These are phyloP conservation scores for Rutpela maculata DNA, from an alignment of 2,888 invertebrate species.

Conservation along the genomic window DNA sequence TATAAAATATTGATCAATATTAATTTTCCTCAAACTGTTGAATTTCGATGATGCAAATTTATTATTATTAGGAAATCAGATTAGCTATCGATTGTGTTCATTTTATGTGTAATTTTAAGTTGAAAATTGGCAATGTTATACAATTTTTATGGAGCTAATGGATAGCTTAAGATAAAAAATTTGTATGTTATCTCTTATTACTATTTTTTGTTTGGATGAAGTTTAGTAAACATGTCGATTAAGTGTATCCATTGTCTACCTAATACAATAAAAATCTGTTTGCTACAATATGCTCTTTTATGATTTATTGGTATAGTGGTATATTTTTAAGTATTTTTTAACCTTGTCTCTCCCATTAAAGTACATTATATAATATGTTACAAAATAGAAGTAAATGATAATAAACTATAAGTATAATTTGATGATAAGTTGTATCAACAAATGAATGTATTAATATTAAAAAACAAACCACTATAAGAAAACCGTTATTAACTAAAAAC, in stretches of 20 bases:
- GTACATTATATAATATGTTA: background rate
- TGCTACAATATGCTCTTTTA: background rate
- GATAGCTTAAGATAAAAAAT: background rate
- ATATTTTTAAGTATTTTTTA: conserved; percentile 3
- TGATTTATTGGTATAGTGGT: conserved; percentile 3
- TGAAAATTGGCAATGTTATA: background rate
- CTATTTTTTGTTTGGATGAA: background rate
- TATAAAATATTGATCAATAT: background rate
- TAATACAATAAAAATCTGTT: conserved; percentile 2
- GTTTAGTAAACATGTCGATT: background rate
- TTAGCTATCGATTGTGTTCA: too few relatives aligned
- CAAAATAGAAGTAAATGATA: too few relatives aligned
- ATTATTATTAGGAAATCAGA: too few relatives aligned
- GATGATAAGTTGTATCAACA: too few relatives aligned
- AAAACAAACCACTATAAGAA: too few relatives aligned
- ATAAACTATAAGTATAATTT: too few relatives aligned
- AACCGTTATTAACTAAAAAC: too few relatives aligned
- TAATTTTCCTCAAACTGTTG: background rate
- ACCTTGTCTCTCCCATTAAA: background rate
- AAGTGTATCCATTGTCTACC: background rate
- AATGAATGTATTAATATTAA: too few relatives aligned
- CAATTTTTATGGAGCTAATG: background rate
- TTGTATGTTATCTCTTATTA: conserved; percentile 4
- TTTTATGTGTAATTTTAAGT: background rate
- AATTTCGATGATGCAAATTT: too few relatives aligned